These are phyloP conservation scores for Trichomalopsis sarcophagae DNA, from an alignment of 1,140 invertebrate genomes.

Conservation along the genomic window DNA sequence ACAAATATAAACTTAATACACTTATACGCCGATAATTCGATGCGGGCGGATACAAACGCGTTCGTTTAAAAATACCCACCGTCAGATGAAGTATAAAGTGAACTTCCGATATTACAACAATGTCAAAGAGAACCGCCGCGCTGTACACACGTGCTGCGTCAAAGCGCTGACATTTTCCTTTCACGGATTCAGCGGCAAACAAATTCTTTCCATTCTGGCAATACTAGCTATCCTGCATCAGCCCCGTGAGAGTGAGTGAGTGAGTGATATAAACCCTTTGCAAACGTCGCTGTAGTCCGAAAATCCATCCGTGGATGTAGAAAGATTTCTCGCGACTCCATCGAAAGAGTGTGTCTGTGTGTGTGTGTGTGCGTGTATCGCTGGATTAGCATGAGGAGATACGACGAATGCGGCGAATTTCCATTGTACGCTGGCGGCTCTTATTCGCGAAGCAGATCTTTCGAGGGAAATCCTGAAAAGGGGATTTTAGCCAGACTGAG, in stretches of 20 bases:
- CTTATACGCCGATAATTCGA: not conserved
- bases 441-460: not conserved
- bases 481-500: not conserved
- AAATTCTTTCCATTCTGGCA: slow-evolving; percentile 16
- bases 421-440: not conserved
- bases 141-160: not conserved
- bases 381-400: not conserved
- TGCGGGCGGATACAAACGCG: not conserved
- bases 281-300: not conserved
- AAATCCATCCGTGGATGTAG: not conserved
- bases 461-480: not conserved
- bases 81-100: not conserved
- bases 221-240: not conserved
- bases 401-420: not conserved
- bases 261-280: not conserved
- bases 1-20: too few species aligned
- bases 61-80: not conserved
- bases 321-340: not conserved
- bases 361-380: not conserved
- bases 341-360: not conserved
- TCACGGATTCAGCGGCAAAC: not conserved
- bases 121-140: not conserved
- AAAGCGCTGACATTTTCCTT: slow-evolving; percentile 16
- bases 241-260: not conserved
- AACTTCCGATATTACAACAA: not conserved